These are phyloP conservation scores for Bibio marci DNA, from an alignment of 2,888 invertebrate species.

Conservation along the genomic window DNA sequence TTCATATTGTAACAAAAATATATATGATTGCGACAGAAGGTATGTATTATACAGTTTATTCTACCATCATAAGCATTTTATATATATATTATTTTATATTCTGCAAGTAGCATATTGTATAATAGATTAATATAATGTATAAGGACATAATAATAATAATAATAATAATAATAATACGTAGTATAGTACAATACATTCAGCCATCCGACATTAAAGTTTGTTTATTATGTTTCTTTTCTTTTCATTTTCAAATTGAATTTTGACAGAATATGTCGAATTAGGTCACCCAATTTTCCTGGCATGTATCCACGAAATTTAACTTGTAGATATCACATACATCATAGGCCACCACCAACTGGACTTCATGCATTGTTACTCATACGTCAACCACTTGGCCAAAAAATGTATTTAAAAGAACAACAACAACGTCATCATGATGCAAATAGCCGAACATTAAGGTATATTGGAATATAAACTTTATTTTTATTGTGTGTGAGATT, in stretches of 20 bases:
- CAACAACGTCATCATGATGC: slow-evolving; percentile 45
- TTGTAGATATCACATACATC: slow-evolving; percentile 51
- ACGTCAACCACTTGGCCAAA: slow-evolving; percentile 59
- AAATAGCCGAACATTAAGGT: slow-evolving; percentile 58
- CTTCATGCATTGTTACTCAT: slow-evolving; percentile 60
- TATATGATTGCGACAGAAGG: slow-evolving; percentile 55
- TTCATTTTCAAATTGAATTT: neutral
- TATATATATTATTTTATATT: too few relatives aligned
- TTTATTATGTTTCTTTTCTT: too few relatives aligned
- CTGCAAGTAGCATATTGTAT: too few relatives aligned
- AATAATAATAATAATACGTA: too few relatives aligned
- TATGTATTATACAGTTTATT: too few relatives aligned
- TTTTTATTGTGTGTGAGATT: too few relatives aligned
- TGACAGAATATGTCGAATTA: slow-evolving; percentile 51
- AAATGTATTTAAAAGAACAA: slow-evolving; percentile 63
- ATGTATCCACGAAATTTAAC: slow-evolving; percentile 77
- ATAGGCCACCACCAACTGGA: slow-evolving; percentile 39
- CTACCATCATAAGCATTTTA: too few relatives aligned
- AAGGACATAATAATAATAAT: too few relatives aligned
- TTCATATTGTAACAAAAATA: slow-evolving; percentile 64
- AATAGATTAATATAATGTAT: too few relatives aligned
- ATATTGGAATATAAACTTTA: slow-evolving; percentile 19
- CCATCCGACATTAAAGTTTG: too few relatives aligned
- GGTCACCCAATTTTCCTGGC: slow-evolving; percentile 82
- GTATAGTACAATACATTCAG: too few relatives aligned